These are phyloP conservation scores for Copsychus sechellarum DNA, from an alignment of 2,113 vertebrate species.

Conservation along the genomic window DNA sequence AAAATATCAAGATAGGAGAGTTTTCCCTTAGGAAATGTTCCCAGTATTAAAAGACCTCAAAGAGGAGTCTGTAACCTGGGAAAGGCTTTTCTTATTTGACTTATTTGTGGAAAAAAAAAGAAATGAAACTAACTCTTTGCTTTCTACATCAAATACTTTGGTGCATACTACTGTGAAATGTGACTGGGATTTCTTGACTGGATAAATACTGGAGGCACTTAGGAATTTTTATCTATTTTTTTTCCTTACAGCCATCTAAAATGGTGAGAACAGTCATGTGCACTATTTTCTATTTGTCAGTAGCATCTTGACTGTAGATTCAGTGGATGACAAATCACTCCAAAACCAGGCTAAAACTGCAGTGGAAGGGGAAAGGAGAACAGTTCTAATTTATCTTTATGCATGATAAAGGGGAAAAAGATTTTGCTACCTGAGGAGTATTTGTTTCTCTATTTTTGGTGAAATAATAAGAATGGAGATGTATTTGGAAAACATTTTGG, in stretches of 20 bases:
- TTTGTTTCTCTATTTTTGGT: neutral
- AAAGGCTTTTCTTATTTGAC: neutral
- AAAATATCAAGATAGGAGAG: neutral
- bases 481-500: neutral
- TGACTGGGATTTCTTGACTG: neutral
- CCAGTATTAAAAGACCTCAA: neutral
- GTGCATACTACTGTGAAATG: neutral
- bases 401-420: neutral
- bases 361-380: neutral
- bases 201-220: neutral
- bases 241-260: neutral
- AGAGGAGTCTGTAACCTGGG: neutral
- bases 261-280: neutral
- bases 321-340: neutral
- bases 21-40: neutral
- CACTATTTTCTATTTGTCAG: neutral
- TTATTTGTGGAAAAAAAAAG: neutral
- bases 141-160: neutral
- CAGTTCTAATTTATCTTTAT: neutral
- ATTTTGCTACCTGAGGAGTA: neutral
- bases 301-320: neutral
- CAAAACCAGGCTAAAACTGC: neutral
- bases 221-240: rapidly evolving
- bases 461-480: neutral
- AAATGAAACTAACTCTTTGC: neutral